Percentiles rank a stretch among this genome's conserved stretches.
These are phyloP conservation scores for Sylvicola fuscatus DNA, from an alignment of 2,888 invertebrate genomes.

Conservation along the genomic window DNA sequence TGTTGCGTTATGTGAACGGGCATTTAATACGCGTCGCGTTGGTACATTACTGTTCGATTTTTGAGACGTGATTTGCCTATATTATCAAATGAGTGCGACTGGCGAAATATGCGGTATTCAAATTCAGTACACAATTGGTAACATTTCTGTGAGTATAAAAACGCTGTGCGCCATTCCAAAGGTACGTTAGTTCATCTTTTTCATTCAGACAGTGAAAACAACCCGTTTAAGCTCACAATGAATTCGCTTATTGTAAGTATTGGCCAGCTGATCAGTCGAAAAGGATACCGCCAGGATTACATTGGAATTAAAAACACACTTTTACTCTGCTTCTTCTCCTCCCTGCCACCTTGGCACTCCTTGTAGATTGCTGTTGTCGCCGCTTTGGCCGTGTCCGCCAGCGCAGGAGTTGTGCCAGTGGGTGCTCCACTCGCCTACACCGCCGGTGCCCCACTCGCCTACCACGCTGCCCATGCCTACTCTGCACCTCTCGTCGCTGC, in stretches of 20 bases:
- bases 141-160: slow-evolving; percentile 17
- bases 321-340: not conserved
- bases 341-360: not conserved
- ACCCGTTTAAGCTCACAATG: slow-evolving; percentile 21
- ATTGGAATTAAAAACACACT: no score
- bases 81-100: no score
- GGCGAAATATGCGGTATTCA: no score
- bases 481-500: slow-evolving; percentile 8
- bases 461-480: slow-evolving; percentile 11
- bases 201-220: slow-evolving; percentile 24
- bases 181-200: slow-evolving; percentile 26
- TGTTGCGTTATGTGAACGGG: no score
- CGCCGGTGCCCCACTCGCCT: slow-evolving; percentile 10
- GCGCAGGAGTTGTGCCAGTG: slow-evolving; percentile 17
- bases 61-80: no score
- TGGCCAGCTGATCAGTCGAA: no score
- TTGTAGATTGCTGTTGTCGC: slow-evolving; percentile 19
- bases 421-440: slow-evolving; percentile 14
- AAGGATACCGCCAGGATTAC: no score
- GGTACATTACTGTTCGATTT: no score
- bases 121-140: no score
- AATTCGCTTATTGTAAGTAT: slow-evolving; percentile 26
- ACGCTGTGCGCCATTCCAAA: slow-evolving; percentile 15
- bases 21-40: no score
- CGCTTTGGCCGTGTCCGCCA: slow-evolving; percentile 20